Percentiles rank a stretch among this genome's conserved stretches.
phyloP scores from a whole-genome alignment of 1,140 invertebrate genomes.

The Akabosia matsudoensis region DNA sequence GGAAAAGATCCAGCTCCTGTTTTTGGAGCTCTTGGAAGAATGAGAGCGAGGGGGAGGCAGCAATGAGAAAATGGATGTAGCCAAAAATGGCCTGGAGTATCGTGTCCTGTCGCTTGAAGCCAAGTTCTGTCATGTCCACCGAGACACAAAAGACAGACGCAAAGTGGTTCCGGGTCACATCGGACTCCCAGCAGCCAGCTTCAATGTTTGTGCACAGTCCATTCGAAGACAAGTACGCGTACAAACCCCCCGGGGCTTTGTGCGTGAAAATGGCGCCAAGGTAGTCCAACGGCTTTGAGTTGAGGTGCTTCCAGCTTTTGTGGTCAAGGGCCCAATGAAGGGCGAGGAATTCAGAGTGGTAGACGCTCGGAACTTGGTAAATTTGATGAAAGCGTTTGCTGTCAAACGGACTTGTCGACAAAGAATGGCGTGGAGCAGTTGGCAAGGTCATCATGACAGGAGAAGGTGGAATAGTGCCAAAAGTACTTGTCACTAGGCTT shows the following conservation, averaged over 20 bases:
- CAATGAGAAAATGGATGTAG: background rate
- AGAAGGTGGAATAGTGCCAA: background rate
- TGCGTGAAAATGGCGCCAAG: background rate
- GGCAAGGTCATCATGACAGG: background rate
- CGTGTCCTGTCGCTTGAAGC: background rate
- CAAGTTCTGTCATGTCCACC: conserved; percentile 1
- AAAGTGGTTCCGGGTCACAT: background rate
- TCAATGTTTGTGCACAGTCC: background rate
- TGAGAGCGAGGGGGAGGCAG: background rate
- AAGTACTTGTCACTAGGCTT: background rate
- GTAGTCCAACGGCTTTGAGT: background rate
- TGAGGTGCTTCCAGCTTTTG: background rate
- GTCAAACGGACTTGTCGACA: background rate
- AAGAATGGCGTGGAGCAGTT: background rate
- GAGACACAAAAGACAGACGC: background rate
- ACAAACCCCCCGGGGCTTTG: background rate
- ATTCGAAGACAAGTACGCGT: background rate
- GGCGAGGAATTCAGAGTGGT: conserved; percentile 4
- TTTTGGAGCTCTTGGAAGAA: conserved; percentile 18
- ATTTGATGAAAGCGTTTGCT: conserved; percentile 9
- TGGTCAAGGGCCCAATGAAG: background rate
- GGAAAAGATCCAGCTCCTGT: background rate
- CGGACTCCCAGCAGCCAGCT: conserved; percentile 11
- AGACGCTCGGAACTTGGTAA: background rate
- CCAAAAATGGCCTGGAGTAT: background rate